Conservation (phyloP, 2,113 vertebrate genomes). For the Neodontobutis hainanensis region DNA sequence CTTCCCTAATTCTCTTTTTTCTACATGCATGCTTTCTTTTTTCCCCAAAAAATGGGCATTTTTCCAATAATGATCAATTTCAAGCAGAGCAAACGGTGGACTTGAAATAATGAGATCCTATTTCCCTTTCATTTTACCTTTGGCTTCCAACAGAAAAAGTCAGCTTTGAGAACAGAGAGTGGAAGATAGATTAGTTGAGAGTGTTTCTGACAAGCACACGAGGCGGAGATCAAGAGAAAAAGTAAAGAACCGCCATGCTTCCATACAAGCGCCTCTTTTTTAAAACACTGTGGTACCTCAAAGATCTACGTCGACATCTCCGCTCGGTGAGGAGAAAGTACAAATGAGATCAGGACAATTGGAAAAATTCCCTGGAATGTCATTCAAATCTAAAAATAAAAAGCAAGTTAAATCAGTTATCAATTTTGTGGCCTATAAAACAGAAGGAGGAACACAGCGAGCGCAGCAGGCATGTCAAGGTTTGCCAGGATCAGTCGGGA, state of each 20-base stretch:
- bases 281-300: slow-evolving; percentile 35
- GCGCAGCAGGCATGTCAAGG: slow-evolving; percentile 32
- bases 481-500: slow-evolving; percentile 33
- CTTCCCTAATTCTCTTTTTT: slow-evolving; percentile 26
- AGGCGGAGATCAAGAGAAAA: slow-evolving; percentile 34
- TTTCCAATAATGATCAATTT: slow-evolving; percentile 68
- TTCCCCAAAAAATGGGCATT: slow-evolving; percentile 50
- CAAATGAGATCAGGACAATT: slow-evolving; percentile 75
- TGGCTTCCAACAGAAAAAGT: slow-evolving; percentile 55
- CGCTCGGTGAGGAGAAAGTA: slow-evolving; percentile 39
- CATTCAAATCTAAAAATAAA: slow-evolving; percentile 77
- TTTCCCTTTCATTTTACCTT: slow-evolving; percentile 69
- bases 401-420: slow-evolving; percentile 60
- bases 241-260: slow-evolving; percentile 55
- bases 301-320: slow-evolving; percentile 50
- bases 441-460: slow-evolving; percentile 23
- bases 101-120: slow-evolving; percentile 76
- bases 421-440: slow-evolving; percentile 52
- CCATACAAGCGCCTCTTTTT: slow-evolving; percentile 39
- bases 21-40: slow-evolving; percentile 41
- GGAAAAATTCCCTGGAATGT: slow-evolving; percentile 73
- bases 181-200: slow-evolving; percentile 63
- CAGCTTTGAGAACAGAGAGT: slow-evolving; percentile 56
- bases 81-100: slow-evolving; percentile 52
- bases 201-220: slow-evolving; percentile 47